phyloP scores from a whole-genome alignment of 2,888 invertebrate species.

The Leptura quadrifasciata region DNA sequence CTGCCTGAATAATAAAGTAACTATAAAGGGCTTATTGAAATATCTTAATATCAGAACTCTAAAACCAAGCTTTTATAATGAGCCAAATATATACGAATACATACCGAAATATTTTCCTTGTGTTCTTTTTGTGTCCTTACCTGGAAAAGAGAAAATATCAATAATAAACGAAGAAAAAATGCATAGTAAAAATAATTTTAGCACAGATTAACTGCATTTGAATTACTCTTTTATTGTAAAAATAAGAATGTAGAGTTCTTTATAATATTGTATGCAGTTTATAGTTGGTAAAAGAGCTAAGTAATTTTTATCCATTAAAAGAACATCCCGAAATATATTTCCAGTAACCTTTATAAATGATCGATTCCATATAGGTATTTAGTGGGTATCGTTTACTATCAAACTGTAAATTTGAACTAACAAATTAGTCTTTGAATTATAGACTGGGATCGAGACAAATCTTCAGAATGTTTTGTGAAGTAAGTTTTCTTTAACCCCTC shows the following conservation, averaged over 20 bases:
- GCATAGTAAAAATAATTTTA: no score
- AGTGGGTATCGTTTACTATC: background rate
- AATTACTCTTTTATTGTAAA: no score
- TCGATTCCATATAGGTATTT: background rate
- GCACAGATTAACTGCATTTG: no score
- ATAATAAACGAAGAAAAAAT: background rate
- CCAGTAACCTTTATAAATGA: background rate
- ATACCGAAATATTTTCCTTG: constrained; percentile 3
- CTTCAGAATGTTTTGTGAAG: constrained; percentile 29
- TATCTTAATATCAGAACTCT: constrained; percentile 46
- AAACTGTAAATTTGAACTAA: constrained; percentile 1
- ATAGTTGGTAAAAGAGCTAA: no score
- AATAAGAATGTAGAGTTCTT: no score
- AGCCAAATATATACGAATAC: constrained; percentile 14
- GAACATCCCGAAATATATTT: background rate
- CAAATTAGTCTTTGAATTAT: constrained; percentile 14
- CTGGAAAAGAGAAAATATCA: constrained; percentile 11
- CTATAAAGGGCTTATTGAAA: constrained; percentile 51
- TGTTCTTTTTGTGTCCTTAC: background rate
- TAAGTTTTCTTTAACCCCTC: constrained; percentile 23
- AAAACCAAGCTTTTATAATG: constrained; percentile 17
- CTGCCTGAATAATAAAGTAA: constrained; percentile 51
- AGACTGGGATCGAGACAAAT: constrained; percentile 11
- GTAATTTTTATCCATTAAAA: no score
- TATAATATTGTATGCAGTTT: no score